These are phyloP conservation scores for Rosalia funebris DNA, from an alignment of 2,888 invertebrate genomes.

Conservation along the genomic window DNA sequence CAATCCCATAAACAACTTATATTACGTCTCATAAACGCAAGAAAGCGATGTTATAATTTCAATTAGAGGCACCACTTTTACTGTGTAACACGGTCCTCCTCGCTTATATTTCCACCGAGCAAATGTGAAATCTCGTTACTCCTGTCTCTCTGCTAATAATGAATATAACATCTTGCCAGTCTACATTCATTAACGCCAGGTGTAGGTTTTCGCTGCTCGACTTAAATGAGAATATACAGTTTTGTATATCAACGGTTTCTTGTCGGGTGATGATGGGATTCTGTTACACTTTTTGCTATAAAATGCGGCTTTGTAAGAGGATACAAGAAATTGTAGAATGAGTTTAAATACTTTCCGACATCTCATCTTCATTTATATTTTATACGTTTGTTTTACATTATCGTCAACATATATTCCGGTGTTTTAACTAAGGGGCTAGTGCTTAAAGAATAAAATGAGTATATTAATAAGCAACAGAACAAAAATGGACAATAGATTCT, in stretches of 20 bases:
- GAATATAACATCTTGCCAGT: constrained; percentile 37
- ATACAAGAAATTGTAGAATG: too few species aligned
- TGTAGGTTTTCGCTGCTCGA: constrained; percentile 29
- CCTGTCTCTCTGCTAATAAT: constrained; percentile 39
- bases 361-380: too few species aligned
- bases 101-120: constrained; percentile 11
- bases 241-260: not conserved
- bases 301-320: too few species aligned
- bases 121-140: constrained; percentile 32
- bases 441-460: too few species aligned
- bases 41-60: constrained; percentile 11
- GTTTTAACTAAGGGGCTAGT: too few species aligned
- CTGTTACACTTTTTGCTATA: too few species aligned
- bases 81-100: not conserved
- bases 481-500: too few species aligned
- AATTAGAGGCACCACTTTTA: constrained; percentile 13
- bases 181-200: constrained; percentile 40
- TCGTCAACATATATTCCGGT: too few species aligned
- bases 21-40: constrained; percentile 1
- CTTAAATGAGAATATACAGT: constrained; percentile 19
- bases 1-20: constrained; percentile 1
- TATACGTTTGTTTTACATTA: too few species aligned
- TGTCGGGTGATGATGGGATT: not conserved
- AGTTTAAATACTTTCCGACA: too few species aligned
- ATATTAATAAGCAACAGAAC: too few species aligned